Base-by-base conservation (phyloP, 2,888 invertebrate species). In the Cerastoderma edule region DNA sequence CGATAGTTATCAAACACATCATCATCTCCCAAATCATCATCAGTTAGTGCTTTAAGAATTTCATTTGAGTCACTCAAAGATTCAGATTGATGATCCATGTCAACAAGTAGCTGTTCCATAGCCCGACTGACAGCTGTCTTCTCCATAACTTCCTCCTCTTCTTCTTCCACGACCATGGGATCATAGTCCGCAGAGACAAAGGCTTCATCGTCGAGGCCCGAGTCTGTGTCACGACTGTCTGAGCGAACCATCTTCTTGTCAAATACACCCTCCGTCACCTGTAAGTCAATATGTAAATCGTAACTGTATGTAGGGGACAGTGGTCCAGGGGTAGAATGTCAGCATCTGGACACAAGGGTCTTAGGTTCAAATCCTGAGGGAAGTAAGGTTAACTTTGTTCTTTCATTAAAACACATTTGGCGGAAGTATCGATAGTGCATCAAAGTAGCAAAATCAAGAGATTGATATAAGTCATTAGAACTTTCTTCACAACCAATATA, bases 21-120 rank as follows among this genome's bases (percentile, higher is more conserved):
- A 76, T 85, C 85, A 30, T 85, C 84, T 33, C 57, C 74, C 44
- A 72, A 67, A 32, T 64, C 67, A 66, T 65, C 72, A 30, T 65
- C 75, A 39, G 54, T 67, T 28, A 67, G 28, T 48, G 54, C 67
- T 63, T 75, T 64, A 35, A 68, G 24, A 50, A 67, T 33, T 27
- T 80, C 75, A 50, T 75, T 75, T 8, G 76, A 72, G 27, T 82
- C 82, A 75, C 80, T 78, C 13, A 81, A 32, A 32, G 85, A 86
- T 35, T 83, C 82, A n/a, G 82, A 82, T 60, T 83, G 83, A 53
- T 86, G 78, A 66, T 89, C 88, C 57, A 87, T 83, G 60, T 88
- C 87, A 24, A 73, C 83, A n/a, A 90, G 76, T 53, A 89, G 78
- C 67, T 84, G 83, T 67, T 88, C 87, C 88, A 89, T 87, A 65